Base-by-base conservation (phyloP, 2,113 vertebrate genomes). In the Colossoma macropomum region DNA sequence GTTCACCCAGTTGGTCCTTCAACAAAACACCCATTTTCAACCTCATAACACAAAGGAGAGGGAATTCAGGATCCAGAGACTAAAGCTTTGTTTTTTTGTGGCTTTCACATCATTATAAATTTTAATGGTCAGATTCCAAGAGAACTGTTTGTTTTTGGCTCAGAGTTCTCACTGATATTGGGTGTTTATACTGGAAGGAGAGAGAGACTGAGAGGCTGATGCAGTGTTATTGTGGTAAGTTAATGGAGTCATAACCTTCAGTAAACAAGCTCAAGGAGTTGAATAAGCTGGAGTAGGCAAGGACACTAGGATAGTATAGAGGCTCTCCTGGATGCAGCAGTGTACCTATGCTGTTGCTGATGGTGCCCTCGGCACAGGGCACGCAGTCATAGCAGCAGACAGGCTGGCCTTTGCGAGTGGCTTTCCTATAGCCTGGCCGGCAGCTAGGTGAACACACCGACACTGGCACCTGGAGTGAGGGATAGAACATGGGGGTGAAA, bases 371-470 rank as follows among this genome's bases (percentile, higher is more conserved):
- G 84, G 92, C 86, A 83, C 95, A 96, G 86, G 89, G 82, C 85
- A 95, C 89, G 89, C 95, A 96, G 81, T 94, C 94, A 90, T 94
- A 92, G 90, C 95, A 95, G 90, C 95, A 95, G 32, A 94, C 59
- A 66, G 95, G 92, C 77, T 93, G 91, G 80, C 94, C 92, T 25
- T 92, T 89, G 85, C 89, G 90, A 71, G 91, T 90, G 76, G 91
- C 92, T 78, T 94, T 94, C 41, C 95, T 88, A 82, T 90, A 94
- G 52, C 95, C 95, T 68, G 88, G 90, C 34, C 83, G 85, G 87
- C 95, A 96, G 86, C 92, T 91, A 74, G 71, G 59, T 48, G 81
- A 79, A 38, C 83, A 89, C 63, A 82, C 75, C 4, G 81, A 87
- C 50, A 81, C 68, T 21, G 84, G 87, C 41, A 84, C 32, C 85